Conservation (phyloP, 1,140 invertebrate species). For the Drosophila bocqueti region DNA sequence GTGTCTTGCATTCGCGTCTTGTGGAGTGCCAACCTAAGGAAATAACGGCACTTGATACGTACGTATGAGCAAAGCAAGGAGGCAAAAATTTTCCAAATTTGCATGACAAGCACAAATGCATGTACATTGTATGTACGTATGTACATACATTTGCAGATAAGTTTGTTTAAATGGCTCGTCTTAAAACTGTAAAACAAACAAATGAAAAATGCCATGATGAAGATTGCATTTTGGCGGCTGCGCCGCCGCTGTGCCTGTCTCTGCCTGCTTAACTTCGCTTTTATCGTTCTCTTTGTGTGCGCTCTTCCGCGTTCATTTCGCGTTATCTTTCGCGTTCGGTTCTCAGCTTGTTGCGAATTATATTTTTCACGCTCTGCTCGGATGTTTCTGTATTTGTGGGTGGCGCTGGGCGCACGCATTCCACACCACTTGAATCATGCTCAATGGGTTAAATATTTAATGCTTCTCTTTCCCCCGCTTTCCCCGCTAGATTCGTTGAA, state of each 20-base stretch:
- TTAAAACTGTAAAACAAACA: background rate
- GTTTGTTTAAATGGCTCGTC: background rate
- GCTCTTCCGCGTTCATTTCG: background rate
- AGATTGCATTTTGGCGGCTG: slow-evolving; percentile 6
- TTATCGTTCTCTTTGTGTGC: background rate
- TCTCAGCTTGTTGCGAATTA: slow-evolving; percentile 1
- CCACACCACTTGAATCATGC: slow-evolving; percentile 41
- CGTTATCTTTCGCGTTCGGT: slow-evolving; percentile 9
- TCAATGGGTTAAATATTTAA: slow-evolving; percentile 9
- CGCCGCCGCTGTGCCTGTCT: slow-evolving; percentile 12
- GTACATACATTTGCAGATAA: too few species aligned
- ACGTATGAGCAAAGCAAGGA: background rate
- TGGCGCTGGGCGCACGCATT: slow-evolving; percentile 32
- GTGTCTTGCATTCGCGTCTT: background rate
- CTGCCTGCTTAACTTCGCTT: background rate
- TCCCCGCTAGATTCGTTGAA: slow-evolving; percentile 11
- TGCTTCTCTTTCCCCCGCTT: slow-evolving; percentile 7
- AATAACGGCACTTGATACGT: background rate
- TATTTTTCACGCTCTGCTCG: slow-evolving; percentile 3
- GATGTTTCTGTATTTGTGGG: slow-evolving; percentile 25
- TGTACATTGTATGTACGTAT: too few species aligned
- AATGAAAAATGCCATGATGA: background rate
- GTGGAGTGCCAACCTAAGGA: background rate
- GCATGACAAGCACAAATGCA: background rate
- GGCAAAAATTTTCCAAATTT: background rate